Evolutionary conservation across 2,797 vertebrate species (phyloP), one percentile per base, ranked within the genome.

Genomic region (Melanotaenia parkinsoni): DNA sequence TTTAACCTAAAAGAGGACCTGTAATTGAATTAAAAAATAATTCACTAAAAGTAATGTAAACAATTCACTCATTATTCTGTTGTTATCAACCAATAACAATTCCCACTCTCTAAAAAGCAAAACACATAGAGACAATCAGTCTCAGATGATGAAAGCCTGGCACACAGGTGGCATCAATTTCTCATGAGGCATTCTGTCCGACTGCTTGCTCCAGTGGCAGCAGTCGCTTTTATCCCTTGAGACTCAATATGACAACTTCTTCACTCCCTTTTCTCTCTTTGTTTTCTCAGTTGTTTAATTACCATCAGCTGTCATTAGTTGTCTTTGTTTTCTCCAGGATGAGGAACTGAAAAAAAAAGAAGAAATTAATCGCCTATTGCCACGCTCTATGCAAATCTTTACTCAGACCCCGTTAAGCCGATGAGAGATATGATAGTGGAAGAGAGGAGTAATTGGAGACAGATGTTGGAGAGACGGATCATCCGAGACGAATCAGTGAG

Each of bases 361-460:
- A 87, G 74, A 90, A 93, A 94, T 93, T 87, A 93, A 94, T 94
- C 91, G 89, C 84, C 91, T 84, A 92, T 95, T 87, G 92, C 91
- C 83, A 86, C 26, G 79, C 88, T 88, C 80, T 90, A 93, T 94
- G 93, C 88, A 94, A 93, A 94, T 94, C 80, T 89, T 91, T 90
- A 85, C 87, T 88, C 85, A 90, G 89, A 85, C 89, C 87, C 85
- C 77, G 88, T 90, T 91, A 89, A 91, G 89, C 90, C 75, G 88
- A 92, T 94, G 90, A 93, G 89, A 91, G 86, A 91, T 90, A 78
- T 82, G 86, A 94, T 90, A 87, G 79, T 80, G 80, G 81, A 91
- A 81, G 85, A 90, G 88, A 84, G 83, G 88, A 93, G 86, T 95
- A 94, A 95, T 94, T 92, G 92, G 89, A 91, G 90, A 93, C 94